Base-by-base conservation (phyloP, 92 coral and sea anemone genomes). In the Porites rus region DNA sequence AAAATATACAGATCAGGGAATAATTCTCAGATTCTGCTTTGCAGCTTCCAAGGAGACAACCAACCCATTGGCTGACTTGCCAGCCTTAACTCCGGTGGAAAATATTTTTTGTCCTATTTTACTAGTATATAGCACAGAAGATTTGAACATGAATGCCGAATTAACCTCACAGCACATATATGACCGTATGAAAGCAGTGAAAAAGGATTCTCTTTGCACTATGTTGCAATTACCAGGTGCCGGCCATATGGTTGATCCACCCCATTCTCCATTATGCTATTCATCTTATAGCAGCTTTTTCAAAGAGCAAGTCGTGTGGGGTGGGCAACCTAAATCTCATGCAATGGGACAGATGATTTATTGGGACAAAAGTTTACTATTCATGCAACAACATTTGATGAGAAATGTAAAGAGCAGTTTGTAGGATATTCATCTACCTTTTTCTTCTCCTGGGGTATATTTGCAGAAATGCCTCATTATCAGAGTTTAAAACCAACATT, bases 311-410 rank as follows among this genome's bases (percentile, higher is more conserved):
- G 3, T 79, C 12, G 75, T 83, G 2, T 90, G 81, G 83, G 95
- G 95, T 64, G 95, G 95, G 12, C 87, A 90, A 50, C 16, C 91
- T 10, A 86, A 66, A 67, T 68, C 69, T 1, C 95, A 92, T 74
- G 89, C 91, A 2, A 4, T 72, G 16, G 95, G 91, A 0, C 91
- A 93, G 77, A 93, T 87, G 38, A 78, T 86, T 67, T 84, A 88
- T 8, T 93, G 93, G 96, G 16, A 43, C 1, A 90, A 83, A 74
- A 78, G 82, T n/a, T 79, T 87, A 69, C 10, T 20, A 19, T 93
- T 93, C 69, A 71, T 93, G 10, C 52, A 75, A 24, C 74, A 83
- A 64, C 72, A 79, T 69, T 79, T 90, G 11, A 14, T 43, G n/a
- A 21, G 8, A 38, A 70, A 78, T 13, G 17, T 43, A 8, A 78